Evolutionary conservation across 2,113 vertebrate species (phyloP).

Genomic region (Chionodraco myersi): DNA sequence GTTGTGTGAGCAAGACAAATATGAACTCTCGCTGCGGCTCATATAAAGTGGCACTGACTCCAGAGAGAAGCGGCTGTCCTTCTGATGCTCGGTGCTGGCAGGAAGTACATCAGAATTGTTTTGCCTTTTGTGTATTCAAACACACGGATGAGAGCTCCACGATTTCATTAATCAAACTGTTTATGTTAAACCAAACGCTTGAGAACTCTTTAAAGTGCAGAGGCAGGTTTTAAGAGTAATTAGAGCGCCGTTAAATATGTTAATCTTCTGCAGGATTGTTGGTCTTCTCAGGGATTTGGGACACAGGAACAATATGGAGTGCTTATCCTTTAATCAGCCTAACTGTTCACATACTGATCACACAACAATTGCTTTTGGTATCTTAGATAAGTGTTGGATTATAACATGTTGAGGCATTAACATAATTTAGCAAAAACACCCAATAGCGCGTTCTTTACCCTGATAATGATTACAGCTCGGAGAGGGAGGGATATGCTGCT

Average conservation of each 20-base stretch:
- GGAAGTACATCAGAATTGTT: too few relatives aligned
- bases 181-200: neutral
- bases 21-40: neutral
- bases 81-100: neutral
- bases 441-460: slow-evolving; percentile 12
- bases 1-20: too few relatives aligned
- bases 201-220: neutral
- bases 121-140: slow-evolving; percentile 6
- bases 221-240: neutral
- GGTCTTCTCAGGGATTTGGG: neutral
- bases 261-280: too few relatives aligned
- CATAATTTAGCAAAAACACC: slow-evolving; percentile 31
- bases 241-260: too few relatives aligned
- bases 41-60: neutral
- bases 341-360: neutral
- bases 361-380: slow-evolving; percentile 6
- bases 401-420: slow-evolving; percentile 15
- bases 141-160: neutral
- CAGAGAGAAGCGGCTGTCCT: slow-evolving; percentile 3
- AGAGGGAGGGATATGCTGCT: slow-evolving; percentile 8
- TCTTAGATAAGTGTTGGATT: slow-evolving; percentile 6
- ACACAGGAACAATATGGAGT: neutral
- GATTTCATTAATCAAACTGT: slow-evolving; percentile 9
- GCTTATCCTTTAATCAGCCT: slow-evolving; percentile 16
- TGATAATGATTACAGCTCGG: slow-evolving; percentile 36